These are phyloP conservation scores for Rattus rattus DNA, from an alignment of 2,113 vertebrate genomes.

Conservation along the genomic window DNA sequence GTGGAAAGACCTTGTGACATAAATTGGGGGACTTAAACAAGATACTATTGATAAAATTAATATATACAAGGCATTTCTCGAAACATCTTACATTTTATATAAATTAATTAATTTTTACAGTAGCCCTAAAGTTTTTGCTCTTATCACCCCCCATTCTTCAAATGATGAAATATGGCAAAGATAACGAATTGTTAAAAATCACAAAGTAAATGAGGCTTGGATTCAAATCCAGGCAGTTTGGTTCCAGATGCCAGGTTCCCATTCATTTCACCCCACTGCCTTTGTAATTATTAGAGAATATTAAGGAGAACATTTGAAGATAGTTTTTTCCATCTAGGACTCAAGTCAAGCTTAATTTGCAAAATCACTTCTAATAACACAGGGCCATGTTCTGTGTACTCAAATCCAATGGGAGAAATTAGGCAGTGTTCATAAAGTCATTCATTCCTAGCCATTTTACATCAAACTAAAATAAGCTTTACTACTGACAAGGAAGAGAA, in stretches of 20 bases:
- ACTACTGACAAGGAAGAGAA: constrained; percentile 49
- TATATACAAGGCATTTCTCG: neutral
- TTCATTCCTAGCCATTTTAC: constrained; percentile 11
- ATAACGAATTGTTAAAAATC: neutral
- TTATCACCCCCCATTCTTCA: neutral
- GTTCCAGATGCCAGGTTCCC: neutral
- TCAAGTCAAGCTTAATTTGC: constrained; percentile 54
- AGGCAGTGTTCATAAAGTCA: neutral
- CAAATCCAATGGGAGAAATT: neutral
- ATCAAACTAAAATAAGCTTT: neutral
- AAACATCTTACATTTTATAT: neutral
- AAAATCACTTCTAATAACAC: constrained; percentile 28
- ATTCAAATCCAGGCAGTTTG: neutral
- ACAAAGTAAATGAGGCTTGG: neutral
- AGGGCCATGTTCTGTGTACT: neutral
- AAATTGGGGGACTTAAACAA: neutral
- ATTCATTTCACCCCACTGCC: neutral
- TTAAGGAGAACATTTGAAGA: constrained; percentile 33
- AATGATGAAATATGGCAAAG: neutral
- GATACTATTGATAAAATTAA: neutral
- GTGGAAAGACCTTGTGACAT: neutral
- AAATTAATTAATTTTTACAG: constrained; percentile 43
- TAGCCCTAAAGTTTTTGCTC: neutral
- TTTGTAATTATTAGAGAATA: constrained; percentile 54
- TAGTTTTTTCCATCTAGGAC: constrained; percentile 30